Conservation (phyloP, 2,888 invertebrate species). For the Melinaea menophilus region DNA sequence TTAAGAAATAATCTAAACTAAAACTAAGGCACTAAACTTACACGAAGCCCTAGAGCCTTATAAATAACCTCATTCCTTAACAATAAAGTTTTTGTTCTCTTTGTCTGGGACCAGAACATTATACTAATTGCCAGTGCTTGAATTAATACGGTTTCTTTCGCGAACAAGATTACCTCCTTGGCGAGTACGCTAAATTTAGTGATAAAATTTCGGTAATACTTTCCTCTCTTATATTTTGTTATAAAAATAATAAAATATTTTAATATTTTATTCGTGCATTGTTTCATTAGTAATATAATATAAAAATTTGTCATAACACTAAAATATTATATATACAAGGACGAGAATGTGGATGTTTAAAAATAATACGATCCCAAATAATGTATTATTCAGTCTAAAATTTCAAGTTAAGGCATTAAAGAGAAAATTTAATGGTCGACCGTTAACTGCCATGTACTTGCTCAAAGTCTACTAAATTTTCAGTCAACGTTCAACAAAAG, state of each 20-base stretch:
- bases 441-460: too few relatives aligned
- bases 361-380: too few relatives aligned
- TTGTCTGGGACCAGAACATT: slow-evolving; percentile 24
- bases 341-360: too few relatives aligned
- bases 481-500: neutral
- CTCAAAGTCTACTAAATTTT: neutral
- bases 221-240: slow-evolving; percentile 5
- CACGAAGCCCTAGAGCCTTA: slow-evolving; percentile 11
- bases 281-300: too few relatives aligned
- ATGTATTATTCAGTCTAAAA: too few relatives aligned
- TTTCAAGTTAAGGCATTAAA: too few relatives aligned
- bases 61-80: slow-evolving; percentile 16
- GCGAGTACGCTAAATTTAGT: slow-evolving; percentile 37
- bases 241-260: neutral
- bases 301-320: too few relatives aligned
- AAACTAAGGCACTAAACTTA: slow-evolving; percentile 4
- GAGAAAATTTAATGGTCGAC: too few relatives aligned
- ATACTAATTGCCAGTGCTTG: slow-evolving; percentile 24
- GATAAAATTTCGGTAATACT: slow-evolving; percentile 5
- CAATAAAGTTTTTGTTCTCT: slow-evolving; percentile 8
- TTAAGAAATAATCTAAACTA: slow-evolving; percentile 7
- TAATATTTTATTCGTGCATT: too few relatives aligned
- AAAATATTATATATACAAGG: too few relatives aligned
- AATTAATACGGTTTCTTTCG: slow-evolving; percentile 27
- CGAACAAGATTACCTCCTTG: slow-evolving; percentile 25